Base-by-base conservation (phyloP, 1,140 invertebrate species). In the Drosophila mauritiana region DNA sequence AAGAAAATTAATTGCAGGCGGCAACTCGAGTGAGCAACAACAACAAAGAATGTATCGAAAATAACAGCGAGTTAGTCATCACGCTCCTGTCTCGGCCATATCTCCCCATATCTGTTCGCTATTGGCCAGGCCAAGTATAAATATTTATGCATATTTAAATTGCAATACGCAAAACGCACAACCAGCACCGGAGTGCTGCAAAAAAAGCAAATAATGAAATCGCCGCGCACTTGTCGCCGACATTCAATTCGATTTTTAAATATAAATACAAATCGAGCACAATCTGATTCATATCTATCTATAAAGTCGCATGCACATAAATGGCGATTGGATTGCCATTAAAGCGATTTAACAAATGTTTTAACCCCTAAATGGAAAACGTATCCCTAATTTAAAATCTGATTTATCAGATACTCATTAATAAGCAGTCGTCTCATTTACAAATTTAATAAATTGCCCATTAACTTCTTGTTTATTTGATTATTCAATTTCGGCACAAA, bases 1-100 rank as follows among this genome's bases (percentile, higher is more conserved):
- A 25, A 31, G 10, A 65, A 36, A 51, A 67, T 43, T 40, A 67
- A 70, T 52, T 74, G 56, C 70, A 80, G 65, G 53, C 67, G 65
- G 53, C 67, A 65, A 65, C 49, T 40, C 8, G 20, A 39, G 37
- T 5, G 39, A 2, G 27, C 53, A 3, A 20, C 53, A 72, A 4
- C 39, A 73, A 62, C 51, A 54, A 73, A 48, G 37, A 51, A 48
- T 31, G 43, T 54, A 51, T 79, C 49, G 64, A 83, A 80, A 80
- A 84, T 83, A 78, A 76, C 65, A 58, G 40, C 34, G 40, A 22
- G 64, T 88, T 86, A 82, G 74, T 85, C 82, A 86, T 75, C 72
- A 39, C 39, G 11, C 36, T 69, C 63, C 62, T 64, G 59, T 46
- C 56, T 15, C 58, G 57, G 12, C 57, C 48, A 49, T 34, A 49